Evolutionary conservation across 2,888 invertebrate genomes (phyloP).

Genomic region (Epirrhoe alternata): DNA sequence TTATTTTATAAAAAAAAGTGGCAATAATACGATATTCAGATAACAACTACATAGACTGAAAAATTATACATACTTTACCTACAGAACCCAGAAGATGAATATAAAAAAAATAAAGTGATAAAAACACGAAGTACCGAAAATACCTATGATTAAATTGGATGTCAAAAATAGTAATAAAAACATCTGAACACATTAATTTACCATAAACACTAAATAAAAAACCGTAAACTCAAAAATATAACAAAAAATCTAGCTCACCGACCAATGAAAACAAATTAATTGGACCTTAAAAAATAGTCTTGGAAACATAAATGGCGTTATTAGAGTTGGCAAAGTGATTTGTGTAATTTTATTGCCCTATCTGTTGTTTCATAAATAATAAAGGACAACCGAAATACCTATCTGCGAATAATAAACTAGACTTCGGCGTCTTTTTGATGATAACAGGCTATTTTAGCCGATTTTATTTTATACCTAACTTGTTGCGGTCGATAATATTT

Average conservation of each 20-base stretch:
- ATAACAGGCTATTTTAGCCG: conserved; percentile 12
- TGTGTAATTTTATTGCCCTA: conserved; percentile 15
- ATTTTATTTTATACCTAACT: conserved; percentile 16
- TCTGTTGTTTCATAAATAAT: conserved; percentile 12
- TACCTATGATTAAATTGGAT: conserved; percentile 1
- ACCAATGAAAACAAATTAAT: conserved; percentile 74
- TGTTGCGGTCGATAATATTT: conserved; percentile 4
- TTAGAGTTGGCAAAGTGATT: conserved; percentile 7
- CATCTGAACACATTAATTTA: conserved; percentile 20
- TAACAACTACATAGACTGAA: background rate
- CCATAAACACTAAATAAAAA: conserved; percentile 20
- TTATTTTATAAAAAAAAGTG: too few relatives aligned
- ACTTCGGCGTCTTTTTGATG: conserved; percentile 19
- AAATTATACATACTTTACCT: too few relatives aligned
- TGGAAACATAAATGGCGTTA: conserved; percentile 15
- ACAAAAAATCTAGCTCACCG: conserved; percentile 39
- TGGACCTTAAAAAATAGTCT: conserved; percentile 23
- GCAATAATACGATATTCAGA: too few relatives aligned
- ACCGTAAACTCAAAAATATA: conserved; percentile 11
- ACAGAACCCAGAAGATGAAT: background rate
- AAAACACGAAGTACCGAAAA: background rate
- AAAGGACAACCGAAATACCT: conserved; percentile 17
- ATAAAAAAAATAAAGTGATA: background rate
- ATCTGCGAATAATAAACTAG: conserved; percentile 1
- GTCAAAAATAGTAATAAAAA: conserved; percentile 25